Evolutionary conservation across 1,140 invertebrate species (phyloP).

Genomic region (Scaptomyza pallida): DNA sequence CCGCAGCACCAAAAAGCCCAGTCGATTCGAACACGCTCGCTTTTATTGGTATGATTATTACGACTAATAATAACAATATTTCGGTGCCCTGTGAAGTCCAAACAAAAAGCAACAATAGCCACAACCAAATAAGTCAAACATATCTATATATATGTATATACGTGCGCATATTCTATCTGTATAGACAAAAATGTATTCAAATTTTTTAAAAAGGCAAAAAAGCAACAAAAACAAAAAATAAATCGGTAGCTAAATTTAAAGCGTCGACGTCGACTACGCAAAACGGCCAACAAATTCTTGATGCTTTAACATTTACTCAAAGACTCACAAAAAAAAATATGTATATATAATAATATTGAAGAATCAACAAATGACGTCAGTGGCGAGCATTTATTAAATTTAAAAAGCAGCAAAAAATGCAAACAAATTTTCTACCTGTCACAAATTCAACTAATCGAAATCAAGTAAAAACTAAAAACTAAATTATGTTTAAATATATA

Average conservation of each 20-base stretch:
- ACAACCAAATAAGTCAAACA: conserved; percentile 20
- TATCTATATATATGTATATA: conserved; percentile 3
- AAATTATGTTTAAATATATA: conserved; percentile 38
- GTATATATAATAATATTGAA: conserved; percentile 52
- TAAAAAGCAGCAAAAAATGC: conserved; percentile 40
- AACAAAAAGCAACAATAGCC: neutral
- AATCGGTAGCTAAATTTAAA: conserved; percentile 52
- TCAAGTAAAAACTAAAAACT: conserved; percentile 3
- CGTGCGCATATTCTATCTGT: no score
- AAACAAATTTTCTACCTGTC: conserved; percentile 12
- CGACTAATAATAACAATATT: conserved; percentile 45
- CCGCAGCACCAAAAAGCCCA: no score
- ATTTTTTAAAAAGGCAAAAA: conserved; percentile 41
- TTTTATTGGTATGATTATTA: conserved; percentile 31
- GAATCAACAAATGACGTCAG: conserved; percentile 74
- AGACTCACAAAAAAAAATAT: no score
- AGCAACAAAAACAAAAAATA: conserved; percentile 14
- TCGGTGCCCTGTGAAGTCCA: conserved; percentile 16
- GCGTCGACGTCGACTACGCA: conserved; percentile 11
- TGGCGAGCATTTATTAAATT: conserved; percentile 56
- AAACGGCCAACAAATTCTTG: conserved; percentile 43
- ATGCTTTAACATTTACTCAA: conserved; percentile 59
- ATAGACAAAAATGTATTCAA: conserved; percentile 11
- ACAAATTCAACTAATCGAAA: conserved; percentile 20
- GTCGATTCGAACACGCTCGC: conserved; percentile 51